These are phyloP conservation scores for Cephonodes hylas DNA, from an alignment of 2,888 invertebrate genomes.

Conservation along the genomic window DNA sequence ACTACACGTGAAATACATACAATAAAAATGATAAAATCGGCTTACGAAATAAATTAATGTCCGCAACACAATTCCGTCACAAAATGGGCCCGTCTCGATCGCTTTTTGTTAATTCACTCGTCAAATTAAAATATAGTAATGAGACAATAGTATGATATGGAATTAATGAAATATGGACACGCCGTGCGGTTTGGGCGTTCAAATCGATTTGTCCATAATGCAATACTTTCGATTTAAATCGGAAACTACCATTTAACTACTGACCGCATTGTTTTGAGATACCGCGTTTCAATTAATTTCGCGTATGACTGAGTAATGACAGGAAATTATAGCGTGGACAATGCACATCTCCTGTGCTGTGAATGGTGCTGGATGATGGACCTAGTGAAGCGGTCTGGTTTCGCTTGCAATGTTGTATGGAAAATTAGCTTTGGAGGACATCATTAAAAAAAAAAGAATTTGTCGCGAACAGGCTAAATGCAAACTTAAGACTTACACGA, in stretches of 20 bases:
- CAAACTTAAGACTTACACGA: too few species aligned
- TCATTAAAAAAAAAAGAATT: too few species aligned
- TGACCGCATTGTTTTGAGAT: conserved; percentile 17
- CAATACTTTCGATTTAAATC: conserved; percentile 7
- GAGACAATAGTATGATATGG: conserved; percentile 18
- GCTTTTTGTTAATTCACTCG: not conserved
- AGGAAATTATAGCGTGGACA: not conserved
- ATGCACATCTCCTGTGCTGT: not conserved
- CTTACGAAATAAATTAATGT: not conserved
- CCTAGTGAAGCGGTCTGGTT: too few species aligned
- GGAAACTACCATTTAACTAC: conserved; percentile 14
- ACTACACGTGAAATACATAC: not conserved
- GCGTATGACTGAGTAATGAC: not conserved
- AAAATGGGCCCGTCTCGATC: not conserved
- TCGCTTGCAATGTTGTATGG: too few species aligned
- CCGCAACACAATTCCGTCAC: not conserved
- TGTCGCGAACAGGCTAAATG: too few species aligned
- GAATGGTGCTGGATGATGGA: not conserved
- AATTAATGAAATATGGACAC: conserved; percentile 29
- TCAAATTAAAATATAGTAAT: conserved; percentile 1
- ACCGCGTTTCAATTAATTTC: conserved; percentile 10
- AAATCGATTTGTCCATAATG: conserved; percentile 23
- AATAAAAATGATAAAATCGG: not conserved
- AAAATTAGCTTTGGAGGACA: too few species aligned
- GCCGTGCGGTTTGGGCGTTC: conserved; percentile 22